phyloP scores from a whole-genome alignment of 2,113 vertebrate genomes.

The Tragelaphus strepsiceros region DNA sequence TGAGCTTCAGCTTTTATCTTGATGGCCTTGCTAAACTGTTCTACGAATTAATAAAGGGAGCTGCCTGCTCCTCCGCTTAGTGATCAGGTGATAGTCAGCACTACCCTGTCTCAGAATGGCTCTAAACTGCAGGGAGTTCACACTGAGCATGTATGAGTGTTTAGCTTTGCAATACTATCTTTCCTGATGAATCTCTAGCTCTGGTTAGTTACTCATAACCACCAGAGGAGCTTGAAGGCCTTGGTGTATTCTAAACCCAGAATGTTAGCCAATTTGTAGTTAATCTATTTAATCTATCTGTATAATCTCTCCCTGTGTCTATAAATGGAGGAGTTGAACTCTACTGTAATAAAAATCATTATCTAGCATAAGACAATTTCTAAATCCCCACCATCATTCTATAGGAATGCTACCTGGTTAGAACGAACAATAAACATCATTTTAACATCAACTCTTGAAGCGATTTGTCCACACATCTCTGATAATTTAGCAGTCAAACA shows the following conservation, averaged over 20 bases:
- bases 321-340: background rate
- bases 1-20: slow-evolving; percentile 27
- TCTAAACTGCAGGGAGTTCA: background rate
- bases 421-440: background rate
- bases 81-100: background rate
- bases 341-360: slow-evolving; percentile 8
- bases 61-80: background rate
- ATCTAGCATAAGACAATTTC: background rate
- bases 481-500: slow-evolving; percentile 9
- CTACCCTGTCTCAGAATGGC: background rate
- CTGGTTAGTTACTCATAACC: background rate
- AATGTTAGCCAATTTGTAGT: background rate
- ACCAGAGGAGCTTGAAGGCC: background rate
- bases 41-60: slow-evolving; percentile 28
- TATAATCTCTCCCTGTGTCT: background rate
- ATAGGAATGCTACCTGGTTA: background rate
- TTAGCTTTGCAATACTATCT: background rate
- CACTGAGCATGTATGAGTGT: background rate
- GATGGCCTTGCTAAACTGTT: background rate
- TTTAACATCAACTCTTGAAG: slow-evolving; percentile 2
- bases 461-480: background rate
- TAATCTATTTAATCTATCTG: background rate
- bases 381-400: background rate
- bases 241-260: background rate
- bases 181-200: slow-evolving; percentile 15